Evolutionary conservation across 2,888 invertebrate genomes (phyloP).

Genomic region (Cerceris rybyensis): DNA sequence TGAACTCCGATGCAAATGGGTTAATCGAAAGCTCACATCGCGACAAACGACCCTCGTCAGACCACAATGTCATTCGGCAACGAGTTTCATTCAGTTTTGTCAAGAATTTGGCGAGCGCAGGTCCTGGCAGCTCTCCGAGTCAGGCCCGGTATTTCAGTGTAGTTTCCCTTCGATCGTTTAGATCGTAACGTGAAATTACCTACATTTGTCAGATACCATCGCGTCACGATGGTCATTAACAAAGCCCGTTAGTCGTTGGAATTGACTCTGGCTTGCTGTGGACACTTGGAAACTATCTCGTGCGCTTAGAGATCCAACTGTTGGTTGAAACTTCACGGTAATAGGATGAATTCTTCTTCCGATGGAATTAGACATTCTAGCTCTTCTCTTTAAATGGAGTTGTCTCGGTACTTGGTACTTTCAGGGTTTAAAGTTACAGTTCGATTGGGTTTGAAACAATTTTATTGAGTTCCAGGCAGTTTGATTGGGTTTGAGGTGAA

Average conservation of each 20-base stretch:
- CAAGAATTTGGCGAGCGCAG: conserved; percentile 37
- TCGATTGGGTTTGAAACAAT: too few relatives aligned
- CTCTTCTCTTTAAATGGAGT: too few relatives aligned
- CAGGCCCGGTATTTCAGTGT: not conserved
- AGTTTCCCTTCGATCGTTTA: conserved; percentile 3
- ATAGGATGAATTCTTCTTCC: not conserved
- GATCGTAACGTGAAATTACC: conserved; percentile 33
- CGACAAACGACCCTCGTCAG: conserved; percentile 11
- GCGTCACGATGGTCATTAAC: conserved; percentile 17
- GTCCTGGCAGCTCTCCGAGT: conserved; percentile 38
- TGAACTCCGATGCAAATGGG: too few relatives aligned
- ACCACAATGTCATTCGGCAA: not conserved
- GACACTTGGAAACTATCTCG: not conserved
- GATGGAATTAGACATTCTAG: too few relatives aligned
- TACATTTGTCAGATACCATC: conserved; percentile 21
- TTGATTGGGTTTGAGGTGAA: too few relatives aligned
- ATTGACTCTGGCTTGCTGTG: not conserved
- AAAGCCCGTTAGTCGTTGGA: conserved; percentile 4
- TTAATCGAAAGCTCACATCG: not conserved
- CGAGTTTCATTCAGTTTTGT: conserved; percentile 40
- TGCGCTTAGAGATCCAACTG: not conserved
- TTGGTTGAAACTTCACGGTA: not conserved
- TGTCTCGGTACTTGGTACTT: too few relatives aligned
- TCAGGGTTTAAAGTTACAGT: too few relatives aligned
- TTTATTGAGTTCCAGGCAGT: too few relatives aligned